phyloP scores from a whole-genome alignment of 2,888 invertebrate genomes.

The Latrodectus hesperus region DNA sequence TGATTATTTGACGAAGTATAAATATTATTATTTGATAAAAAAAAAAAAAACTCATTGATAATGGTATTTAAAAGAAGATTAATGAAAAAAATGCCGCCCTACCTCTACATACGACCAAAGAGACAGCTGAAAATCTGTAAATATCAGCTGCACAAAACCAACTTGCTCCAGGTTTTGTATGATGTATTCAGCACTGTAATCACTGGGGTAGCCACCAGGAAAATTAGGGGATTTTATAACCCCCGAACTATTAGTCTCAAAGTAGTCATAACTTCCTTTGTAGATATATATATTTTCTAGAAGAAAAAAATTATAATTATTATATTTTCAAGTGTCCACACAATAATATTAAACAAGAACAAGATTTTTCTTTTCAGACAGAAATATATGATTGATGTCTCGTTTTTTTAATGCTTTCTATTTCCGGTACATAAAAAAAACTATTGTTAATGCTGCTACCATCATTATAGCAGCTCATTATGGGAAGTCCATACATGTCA shows the following conservation, averaged over 20 bases:
- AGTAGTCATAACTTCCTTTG: constrained; percentile 61
- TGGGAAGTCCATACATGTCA: no score
- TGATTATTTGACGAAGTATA: neutral
- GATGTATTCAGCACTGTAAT: constrained; percentile 81
- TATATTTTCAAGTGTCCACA: no score
- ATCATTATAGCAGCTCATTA: no score
- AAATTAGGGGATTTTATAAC: constrained; percentile 82
- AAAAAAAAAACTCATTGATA: neutral
- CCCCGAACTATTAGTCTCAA: constrained; percentile 73
- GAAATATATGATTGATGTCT: no score
- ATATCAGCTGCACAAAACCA: constrained; percentile 80
- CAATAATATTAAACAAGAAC: no score
- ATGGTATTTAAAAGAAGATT: neutral
- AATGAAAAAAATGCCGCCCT: constrained; percentile 12
- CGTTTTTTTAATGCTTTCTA: no score
- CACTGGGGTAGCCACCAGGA: constrained; percentile 81
- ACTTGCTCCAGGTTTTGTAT: constrained; percentile 78
- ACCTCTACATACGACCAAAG: constrained; percentile 82
- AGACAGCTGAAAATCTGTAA: constrained; percentile 82
- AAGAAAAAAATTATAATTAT: no score
- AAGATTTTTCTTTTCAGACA: no score
- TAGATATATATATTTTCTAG: constrained; percentile 69
- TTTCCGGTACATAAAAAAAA: no score
- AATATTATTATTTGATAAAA: neutral
- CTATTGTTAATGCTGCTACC: no score